Percentiles rank a stretch among this genome's conserved stretches.
phyloP scores from a whole-genome alignment of 2,888 invertebrate genomes.

The Xestia sexstrigata region DNA sequence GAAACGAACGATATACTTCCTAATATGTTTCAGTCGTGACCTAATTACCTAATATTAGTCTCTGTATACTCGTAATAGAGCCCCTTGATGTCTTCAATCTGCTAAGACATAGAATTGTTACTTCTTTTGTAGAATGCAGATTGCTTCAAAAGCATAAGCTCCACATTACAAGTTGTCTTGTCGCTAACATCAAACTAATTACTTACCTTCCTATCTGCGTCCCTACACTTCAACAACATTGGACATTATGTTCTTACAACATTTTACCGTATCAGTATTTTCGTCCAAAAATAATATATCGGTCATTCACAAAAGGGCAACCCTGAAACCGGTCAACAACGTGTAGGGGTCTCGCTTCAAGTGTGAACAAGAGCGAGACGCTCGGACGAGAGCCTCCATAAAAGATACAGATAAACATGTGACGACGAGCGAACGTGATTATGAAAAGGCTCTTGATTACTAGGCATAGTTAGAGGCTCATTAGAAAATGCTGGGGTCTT shows the following conservation, averaged over 20 bases:
- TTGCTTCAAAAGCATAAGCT: background rate
- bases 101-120: background rate
- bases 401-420: slow-evolving; percentile 74
- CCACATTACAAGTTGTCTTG: background rate
- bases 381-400: slow-evolving; percentile 51
- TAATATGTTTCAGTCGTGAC: background rate
- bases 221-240: background rate
- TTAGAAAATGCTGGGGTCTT: slow-evolving; percentile 77
- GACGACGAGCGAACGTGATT: slow-evolving; percentile 73
- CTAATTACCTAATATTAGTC: background rate
- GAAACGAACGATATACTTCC: background rate
- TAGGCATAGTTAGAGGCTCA: slow-evolving; percentile 86
- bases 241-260: slow-evolving; percentile 7
- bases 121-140: background rate
- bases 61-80: background rate
- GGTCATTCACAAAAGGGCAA: slow-evolving; percentile 59
- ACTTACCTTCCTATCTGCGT: background rate
- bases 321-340: slow-evolving; percentile 60
- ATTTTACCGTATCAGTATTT: slow-evolving; percentile 14
- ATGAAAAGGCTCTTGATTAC: slow-evolving; percentile 86
- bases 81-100: background rate
- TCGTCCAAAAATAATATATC: slow-evolving; percentile 50
- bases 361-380: slow-evolving; percentile 68
- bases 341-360: slow-evolving; percentile 67
- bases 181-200: background rate